phyloP scores from a whole-genome alignment of 2,113 vertebrate genomes.

The Cranoglanis bouderius region DNA sequence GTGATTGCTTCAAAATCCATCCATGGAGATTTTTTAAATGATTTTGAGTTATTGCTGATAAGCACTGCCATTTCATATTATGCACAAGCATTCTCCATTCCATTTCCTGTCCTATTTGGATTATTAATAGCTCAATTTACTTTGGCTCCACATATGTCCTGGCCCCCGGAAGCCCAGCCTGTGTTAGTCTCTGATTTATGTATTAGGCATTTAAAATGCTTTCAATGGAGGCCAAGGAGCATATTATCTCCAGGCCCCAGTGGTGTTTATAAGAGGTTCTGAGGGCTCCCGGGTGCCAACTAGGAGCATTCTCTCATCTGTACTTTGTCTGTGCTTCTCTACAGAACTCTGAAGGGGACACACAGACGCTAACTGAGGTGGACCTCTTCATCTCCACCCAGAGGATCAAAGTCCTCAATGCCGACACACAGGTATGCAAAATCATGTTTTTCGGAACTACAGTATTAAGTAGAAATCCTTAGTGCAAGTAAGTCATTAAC shows the following conservation, averaged over 20 bases:
- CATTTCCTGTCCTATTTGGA: conserved; percentile 22
- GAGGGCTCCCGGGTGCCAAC: conserved; percentile 1
- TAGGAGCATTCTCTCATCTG: conserved; percentile 9
- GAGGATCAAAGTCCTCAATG: conserved; percentile 88
- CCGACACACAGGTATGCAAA: conserved; percentile 80
- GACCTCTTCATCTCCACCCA: conserved; percentile 89
- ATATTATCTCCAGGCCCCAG: conserved; percentile 5
- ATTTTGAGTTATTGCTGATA: neutral
- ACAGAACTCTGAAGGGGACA: conserved; percentile 82
- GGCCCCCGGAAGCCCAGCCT: conserved; percentile 28
- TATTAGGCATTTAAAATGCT: conserved; percentile 38
- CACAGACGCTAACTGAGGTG: conserved; percentile 83
- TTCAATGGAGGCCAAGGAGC: conserved; percentile 29
- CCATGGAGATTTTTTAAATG: neutral
- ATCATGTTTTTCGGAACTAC: neutral
- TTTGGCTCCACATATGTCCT: conserved; percentile 3
- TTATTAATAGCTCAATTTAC: conserved; percentile 38
- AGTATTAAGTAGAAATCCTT: neutral
- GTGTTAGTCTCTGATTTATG: conserved; percentile 45
- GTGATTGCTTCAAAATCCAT: neutral
- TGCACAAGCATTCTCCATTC: conserved; percentile 11
- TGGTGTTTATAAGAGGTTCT: conserved; percentile 21
- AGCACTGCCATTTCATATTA: conserved; percentile 12
- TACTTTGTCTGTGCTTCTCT: conserved; percentile 16
- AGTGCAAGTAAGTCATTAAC: neutral